These are phyloP conservation scores for Sphaerodactylus townsendi DNA, from an alignment of 2,113 vertebrate species.

Conservation along the genomic window DNA sequence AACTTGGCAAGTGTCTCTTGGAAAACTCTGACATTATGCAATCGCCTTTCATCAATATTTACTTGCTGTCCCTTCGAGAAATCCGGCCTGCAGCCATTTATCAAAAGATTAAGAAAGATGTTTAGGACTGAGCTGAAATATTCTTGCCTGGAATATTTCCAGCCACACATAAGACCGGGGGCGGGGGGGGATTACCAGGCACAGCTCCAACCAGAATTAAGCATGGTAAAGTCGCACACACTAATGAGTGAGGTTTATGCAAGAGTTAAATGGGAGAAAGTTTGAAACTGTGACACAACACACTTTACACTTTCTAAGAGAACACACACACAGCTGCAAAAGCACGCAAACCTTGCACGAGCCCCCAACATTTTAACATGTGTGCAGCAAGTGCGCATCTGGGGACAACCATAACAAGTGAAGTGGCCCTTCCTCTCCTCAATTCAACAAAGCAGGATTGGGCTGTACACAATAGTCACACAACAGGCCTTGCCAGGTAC, in stretches of 20 bases:
- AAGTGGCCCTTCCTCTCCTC: background rate
- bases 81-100: background rate
- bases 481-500: background rate
- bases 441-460: background rate
- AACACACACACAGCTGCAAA: background rate
- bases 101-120: constrained; percentile 25
- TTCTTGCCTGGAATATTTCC: background rate
- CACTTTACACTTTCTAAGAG: background rate
- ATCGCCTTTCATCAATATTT: constrained; percentile 47
- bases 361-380: too few species aligned
- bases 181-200: background rate
- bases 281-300: background rate
- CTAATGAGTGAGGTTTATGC: background rate
- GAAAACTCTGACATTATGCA: background rate
- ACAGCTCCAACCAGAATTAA: background rate
- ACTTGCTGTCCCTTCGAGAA: constrained; percentile 21
- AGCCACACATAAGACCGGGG: background rate
- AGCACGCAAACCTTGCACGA: too few species aligned
- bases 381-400: too few species aligned
- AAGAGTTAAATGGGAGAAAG: background rate
- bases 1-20: accelerated
- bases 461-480: background rate
- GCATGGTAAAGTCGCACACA: background rate
- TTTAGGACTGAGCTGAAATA: constrained; percentile 9
- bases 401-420: too few species aligned